Evolutionary conservation across 2,888 invertebrate species (phyloP), one percentile per base, ranked within the genome.

Genomic region (Bellardia pandia): DNA sequence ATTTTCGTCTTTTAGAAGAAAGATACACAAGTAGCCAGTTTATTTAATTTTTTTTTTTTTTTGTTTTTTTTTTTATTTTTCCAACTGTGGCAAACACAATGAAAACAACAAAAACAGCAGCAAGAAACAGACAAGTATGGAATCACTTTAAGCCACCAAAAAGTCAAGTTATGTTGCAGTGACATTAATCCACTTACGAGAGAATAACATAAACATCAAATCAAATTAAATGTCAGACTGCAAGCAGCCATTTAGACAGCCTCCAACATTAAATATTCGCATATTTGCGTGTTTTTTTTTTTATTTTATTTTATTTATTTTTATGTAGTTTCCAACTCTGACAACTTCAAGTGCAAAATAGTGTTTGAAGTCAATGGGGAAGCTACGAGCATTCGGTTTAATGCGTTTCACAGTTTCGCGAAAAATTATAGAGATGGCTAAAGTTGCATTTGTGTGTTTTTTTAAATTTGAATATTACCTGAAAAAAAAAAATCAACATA

Each of bases 331-430:
- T 40, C 37, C 11, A 75, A 30, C 58, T 45, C 40, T 58, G 66
- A 66, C 72, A 78, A 74, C 76, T 84, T 84, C 78, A 84, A 84
- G 84, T 84, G 66, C 78, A 74, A 78, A 58, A 58, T 42, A 56
- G 9, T 68, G 72, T 78, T 33, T 16, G n/a, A 33, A 51, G 37
- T 58, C 8, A 3, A 72, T 37, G 42, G 37, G 51, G 71, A 56
- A 56, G 53, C 13, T 56, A 11, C 23, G 23, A 23, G 23, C 23
- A 23, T 74, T 45, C n/a, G 51, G 16, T 8, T 66, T 48, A 37
- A 45, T 56, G 53, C 14, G 3, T 53, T 6, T 45, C 33, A 76
- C 53, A 60, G 53, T 80, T 30, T 6, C 9, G 62, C 1, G 11
- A 8, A 56, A 78, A 16, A 33, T 14, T 37, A 45, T 37, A 45